Evolutionary conservation across 2,113 vertebrate genomes (phyloP), one percentile per base, ranked within the genome.

Genomic region (Chelonoidis abingdonii): DNA sequence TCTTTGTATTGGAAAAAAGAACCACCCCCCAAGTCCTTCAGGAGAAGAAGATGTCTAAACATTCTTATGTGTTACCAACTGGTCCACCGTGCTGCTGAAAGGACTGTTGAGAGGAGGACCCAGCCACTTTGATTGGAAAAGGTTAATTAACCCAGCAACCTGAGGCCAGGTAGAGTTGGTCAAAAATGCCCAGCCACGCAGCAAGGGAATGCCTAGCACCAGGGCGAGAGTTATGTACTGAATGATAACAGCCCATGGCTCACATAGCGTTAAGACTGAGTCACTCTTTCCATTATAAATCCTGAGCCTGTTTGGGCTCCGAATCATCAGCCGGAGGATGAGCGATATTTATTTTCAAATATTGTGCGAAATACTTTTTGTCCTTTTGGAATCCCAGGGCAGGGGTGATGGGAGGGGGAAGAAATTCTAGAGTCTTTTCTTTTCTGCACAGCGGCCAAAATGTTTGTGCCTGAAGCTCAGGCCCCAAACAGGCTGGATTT

Each of bases 301-400:
- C 78, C 86, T 72, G 59, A 89, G 85, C 79, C 94, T 0, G 0
- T 95, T 89, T 91, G 95, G 91, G 31, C 90, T 94, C 85, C 92
- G 94, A 95, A 93, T 86, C 96, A 91, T 95, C 87, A 2, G 88
- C 88, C 94, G 90, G 96, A 94, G 86, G 95, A 97, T 95, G 97
- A 97, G 92, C 92, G 97, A 94, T 96, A 97, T 97, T 98, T 96
- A 96, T 97, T 97, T 97, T 95, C 96, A 94, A 97, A 97, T 97
- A 97, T 89, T 97, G 92, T 97, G 88, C 85, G 96, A 97, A 98
- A 97, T 97, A 94, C 85, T 97, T 97, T 82, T 35, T 85, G 93
- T 79, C 91, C 92, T 92, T 96, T 96, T 96, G 79, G 92, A 97
- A 94, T 95, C 92, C 92, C 49, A 57, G 89, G 75, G 93, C 87